Percentiles rank a stretch among this genome's conserved stretches.
Conservation (phyloP, 2,888 invertebrate species). For the Vanessa cardui region DNA sequence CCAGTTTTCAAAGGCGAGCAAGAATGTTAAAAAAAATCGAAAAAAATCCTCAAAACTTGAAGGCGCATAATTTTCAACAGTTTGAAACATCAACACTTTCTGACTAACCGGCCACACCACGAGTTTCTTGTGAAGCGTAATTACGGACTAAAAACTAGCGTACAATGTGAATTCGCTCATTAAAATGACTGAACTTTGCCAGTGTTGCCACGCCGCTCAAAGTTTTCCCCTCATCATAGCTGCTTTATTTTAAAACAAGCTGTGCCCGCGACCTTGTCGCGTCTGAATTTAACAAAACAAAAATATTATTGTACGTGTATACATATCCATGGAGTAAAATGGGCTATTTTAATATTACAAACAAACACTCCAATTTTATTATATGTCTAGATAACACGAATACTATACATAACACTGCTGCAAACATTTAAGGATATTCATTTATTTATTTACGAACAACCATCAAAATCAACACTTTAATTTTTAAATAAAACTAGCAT, state of each 20-base stretch:
- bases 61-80: conserved; percentile 9
- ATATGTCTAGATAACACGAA: neutral
- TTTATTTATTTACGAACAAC: no score
- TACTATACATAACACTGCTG: neutral
- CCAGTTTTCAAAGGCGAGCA: neutral
- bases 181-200: conserved; percentile 8
- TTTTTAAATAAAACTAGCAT: no score
- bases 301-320: no score
- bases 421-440: neutral
- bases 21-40: neutral
- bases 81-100: conserved; percentile 24
- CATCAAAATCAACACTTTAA: no score
- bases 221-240: neutral
- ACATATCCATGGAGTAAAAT: no score
- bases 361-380: no score
- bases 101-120: conserved; percentile 14
- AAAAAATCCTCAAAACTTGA: neutral
- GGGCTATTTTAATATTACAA: no score
- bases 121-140: conserved; percentile 15
- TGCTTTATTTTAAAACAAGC: neutral
- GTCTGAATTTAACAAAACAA: no score
- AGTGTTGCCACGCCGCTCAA: neutral
- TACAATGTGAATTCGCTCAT: conserved; percentile 11
- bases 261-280: no score
- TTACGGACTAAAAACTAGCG: conserved; percentile 12